Percentiles rank a stretch among this genome's conserved stretches.
phyloP scores from a whole-genome alignment of 2,888 invertebrate genomes.

The Phaonia tiefii region DNA sequence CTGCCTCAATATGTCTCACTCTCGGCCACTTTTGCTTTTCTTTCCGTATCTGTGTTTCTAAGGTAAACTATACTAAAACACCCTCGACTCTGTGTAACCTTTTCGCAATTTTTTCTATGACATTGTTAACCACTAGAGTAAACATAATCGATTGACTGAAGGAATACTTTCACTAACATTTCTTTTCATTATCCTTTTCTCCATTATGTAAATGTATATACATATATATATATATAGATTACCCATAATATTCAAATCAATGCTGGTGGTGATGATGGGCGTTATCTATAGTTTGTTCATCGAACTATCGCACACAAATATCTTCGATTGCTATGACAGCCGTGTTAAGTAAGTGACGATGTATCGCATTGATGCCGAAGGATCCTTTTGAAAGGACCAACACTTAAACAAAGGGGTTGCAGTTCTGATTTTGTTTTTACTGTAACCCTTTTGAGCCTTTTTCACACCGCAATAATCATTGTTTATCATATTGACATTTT shows the following conservation, averaged over 20 bases:
- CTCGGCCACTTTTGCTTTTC: slow-evolving; percentile 91
- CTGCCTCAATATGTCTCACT: slow-evolving; percentile 93
- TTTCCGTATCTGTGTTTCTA: slow-evolving; percentile 92
- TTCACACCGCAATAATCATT: not conserved
- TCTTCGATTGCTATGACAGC: slow-evolving; percentile 91
- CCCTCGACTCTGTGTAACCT: not conserved
- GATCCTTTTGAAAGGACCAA: not conserved
- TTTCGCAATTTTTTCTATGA: not conserved
- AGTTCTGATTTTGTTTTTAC: not conserved
- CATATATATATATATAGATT: slow-evolving; percentile 80
- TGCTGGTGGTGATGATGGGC: slow-evolving; percentile 89
- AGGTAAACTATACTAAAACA: slow-evolving; percentile 76
- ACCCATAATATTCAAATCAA: slow-evolving; percentile 90
- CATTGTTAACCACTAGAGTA: no score
- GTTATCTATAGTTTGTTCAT: slow-evolving; percentile 90
- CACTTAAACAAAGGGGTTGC: not conserved
- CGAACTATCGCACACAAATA: slow-evolving; percentile 88
- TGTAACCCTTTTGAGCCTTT: not conserved
- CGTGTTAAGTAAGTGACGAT: slow-evolving; percentile 85
- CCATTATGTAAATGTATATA: no score
- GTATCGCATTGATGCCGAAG: slow-evolving; percentile 23
- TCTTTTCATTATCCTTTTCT: not conserved
- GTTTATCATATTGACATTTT: no score
- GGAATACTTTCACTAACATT: not conserved
- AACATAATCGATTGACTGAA: no score